These are phyloP conservation scores for Notodonta dromedarius DNA, from an alignment of 2,888 invertebrate species.

Conservation along the genomic window DNA sequence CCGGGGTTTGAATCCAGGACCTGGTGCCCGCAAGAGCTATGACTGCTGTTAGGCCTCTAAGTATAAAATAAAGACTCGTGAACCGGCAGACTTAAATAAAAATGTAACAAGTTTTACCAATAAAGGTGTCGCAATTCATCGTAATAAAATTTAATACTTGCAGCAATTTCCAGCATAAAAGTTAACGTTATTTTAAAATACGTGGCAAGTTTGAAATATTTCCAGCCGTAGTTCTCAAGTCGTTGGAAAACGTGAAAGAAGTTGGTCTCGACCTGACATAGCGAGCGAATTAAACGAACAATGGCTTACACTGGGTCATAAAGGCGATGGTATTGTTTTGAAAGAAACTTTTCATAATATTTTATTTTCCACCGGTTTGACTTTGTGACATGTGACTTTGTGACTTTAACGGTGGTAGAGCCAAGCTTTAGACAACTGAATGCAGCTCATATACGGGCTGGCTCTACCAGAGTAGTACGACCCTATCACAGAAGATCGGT, in stretches of 20 bases:
- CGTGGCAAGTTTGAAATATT: slow-evolving; percentile 2
- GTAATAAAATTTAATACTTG: neutral
- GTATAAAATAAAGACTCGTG: neutral
- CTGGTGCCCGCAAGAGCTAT: no score
- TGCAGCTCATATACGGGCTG: no score
- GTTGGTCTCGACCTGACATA: slow-evolving; percentile 17
- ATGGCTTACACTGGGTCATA: slow-evolving; percentile 6
- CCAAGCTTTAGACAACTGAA: no score
- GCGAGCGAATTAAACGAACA: slow-evolving; percentile 23
- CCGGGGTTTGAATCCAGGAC: no score
- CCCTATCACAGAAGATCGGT: no score
- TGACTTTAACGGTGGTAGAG: no score
- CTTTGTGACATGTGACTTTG: no score
- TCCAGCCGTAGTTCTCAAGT: slow-evolving; percentile 4
- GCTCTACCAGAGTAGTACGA: no score
- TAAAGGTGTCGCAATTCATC: neutral
- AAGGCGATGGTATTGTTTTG: slow-evolving; percentile 9
- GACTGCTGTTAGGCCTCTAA: neutral
- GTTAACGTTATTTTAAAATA: slow-evolving; percentile 4
- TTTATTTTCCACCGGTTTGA: no score
- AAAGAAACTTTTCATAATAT: neutral
- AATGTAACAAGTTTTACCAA: neutral
- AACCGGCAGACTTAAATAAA: neutral
- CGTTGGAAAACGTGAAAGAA: slow-evolving; percentile 2
- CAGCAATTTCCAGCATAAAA: neutral